Conservation (phyloP, 2,888 invertebrate species). For the Cartodere bifasciata region DNA sequence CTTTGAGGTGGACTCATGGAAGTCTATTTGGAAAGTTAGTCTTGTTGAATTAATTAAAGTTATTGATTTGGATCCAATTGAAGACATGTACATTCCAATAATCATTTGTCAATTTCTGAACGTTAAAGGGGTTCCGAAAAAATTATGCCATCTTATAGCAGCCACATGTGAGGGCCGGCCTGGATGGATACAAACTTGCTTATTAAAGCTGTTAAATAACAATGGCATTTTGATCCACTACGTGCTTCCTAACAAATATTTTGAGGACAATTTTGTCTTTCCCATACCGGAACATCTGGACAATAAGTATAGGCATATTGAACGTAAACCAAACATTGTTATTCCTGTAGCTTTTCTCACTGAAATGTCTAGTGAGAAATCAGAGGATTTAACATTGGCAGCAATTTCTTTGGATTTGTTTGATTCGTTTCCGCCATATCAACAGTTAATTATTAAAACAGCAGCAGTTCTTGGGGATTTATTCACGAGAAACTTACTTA, state of each 20-base stretch:
- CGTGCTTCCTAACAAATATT: conserved; percentile 2
- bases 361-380: conserved; percentile 11
- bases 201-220: conserved; percentile 39
- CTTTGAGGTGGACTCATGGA: conserved; percentile 21
- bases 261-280: conserved; percentile 6
- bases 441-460: conserved; percentile 47
- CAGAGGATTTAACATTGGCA: conserved; percentile 29
- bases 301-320: too few relatives aligned
- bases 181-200: conserved; percentile 40
- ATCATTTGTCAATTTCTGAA: conserved; percentile 49
- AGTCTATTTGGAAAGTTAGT: conserved; percentile 37
- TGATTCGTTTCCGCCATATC: conserved; percentile 43
- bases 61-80: conserved; percentile 35
- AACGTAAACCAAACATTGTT: conserved; percentile 6
- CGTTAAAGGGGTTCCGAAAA: conserved; percentile 42
- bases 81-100: conserved; percentile 33
- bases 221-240: conserved; percentile 34
- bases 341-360: conserved; percentile 13
- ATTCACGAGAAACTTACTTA: conserved; percentile 40
- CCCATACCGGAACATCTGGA: too few relatives aligned
- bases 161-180: conserved; percentile 40
- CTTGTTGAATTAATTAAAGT: conserved; percentile 34
- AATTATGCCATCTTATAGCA: conserved; percentile 38
- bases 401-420: conserved; percentile 43
- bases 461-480: conserved; percentile 45